These are phyloP conservation scores for Brachycybe producta DNA, from an alignment of 2,888 invertebrate genomes.

Conservation along the genomic window DNA sequence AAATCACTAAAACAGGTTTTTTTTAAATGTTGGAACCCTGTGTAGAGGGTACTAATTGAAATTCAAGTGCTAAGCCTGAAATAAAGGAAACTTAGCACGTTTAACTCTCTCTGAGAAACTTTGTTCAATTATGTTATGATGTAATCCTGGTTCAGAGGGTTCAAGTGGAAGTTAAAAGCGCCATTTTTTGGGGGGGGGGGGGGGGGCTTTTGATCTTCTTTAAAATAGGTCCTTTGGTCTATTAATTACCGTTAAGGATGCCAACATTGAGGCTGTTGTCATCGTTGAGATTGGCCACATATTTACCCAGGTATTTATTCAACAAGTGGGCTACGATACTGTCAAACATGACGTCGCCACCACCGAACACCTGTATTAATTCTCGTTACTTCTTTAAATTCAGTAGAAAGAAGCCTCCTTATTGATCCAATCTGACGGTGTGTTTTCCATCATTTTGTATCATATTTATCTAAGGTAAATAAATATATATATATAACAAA, in stretches of 20 bases:
- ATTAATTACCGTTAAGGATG: slow-evolving; percentile 57
- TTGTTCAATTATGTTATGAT: neutral
- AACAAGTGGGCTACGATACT: slow-evolving; percentile 63
- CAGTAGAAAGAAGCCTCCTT: too few species aligned
- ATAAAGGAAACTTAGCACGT: neutral
- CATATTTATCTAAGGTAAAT: too few species aligned
- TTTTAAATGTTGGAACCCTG: neutral
- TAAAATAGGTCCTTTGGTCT: slow-evolving; percentile 49
- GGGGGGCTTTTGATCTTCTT: slow-evolving; percentile 67
- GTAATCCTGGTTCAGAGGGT: neutral
- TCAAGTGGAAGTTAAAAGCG: slow-evolving; percentile 8
- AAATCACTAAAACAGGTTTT: neutral
- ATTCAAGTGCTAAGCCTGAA: neutral
- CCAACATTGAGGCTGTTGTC: slow-evolving; percentile 72
- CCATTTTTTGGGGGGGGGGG: slow-evolving; percentile 70
- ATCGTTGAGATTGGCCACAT: slow-evolving; percentile 66
- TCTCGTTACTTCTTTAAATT: too few species aligned
- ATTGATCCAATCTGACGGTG: too few species aligned
- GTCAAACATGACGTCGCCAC: too few species aligned
- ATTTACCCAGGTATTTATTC: slow-evolving; percentile 66
- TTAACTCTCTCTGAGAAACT: neutral
- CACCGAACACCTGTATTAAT: too few species aligned
- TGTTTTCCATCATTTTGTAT: too few species aligned
- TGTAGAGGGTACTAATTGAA: too few species aligned
- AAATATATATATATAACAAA: too few species aligned